phyloP scores from a whole-genome alignment of 2,797 vertebrate genomes.

The Manis crassicaudata region DNA sequence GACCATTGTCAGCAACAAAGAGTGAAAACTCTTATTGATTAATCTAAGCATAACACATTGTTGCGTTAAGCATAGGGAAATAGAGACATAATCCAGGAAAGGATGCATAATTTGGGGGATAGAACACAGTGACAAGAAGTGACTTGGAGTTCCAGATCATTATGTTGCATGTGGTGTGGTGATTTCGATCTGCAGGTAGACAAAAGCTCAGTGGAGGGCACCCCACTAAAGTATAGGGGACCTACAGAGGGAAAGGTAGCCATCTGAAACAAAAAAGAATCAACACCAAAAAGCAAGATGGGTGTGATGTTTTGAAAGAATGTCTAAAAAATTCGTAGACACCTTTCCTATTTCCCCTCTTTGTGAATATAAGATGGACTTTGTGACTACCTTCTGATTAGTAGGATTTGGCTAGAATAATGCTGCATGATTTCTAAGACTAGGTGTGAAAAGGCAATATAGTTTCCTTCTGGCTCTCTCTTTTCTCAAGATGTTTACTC shows the following conservation, averaged over 20 bases:
- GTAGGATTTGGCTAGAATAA: neutral
- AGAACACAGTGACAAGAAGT: neutral
- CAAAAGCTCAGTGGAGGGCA: neutral
- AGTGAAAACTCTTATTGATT: conserved; percentile 27
- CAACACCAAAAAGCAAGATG: neutral
- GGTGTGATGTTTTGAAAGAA: neutral
- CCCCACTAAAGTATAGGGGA: neutral
- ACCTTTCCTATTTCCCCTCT: neutral
- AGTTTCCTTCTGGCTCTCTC: neutral
- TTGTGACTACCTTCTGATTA: neutral
- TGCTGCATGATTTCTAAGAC: neutral
- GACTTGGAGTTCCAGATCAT: neutral
- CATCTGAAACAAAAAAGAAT: conserved; percentile 38
- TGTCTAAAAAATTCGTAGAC: neutral
- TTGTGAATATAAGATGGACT: neutral
- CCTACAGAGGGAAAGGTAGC: neutral
- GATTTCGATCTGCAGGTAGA: neutral
- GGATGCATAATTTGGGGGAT: neutral
- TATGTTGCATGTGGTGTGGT: neutral
- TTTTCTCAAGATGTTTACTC: neutral
- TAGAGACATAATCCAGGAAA: neutral
- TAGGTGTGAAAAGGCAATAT: neutral
- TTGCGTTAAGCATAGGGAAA: neutral
- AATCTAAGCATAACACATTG: neutral
- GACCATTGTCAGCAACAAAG: neutral